Evolutionary conservation across 2,797 vertebrate genomes (phyloP), one percentile per base, ranked within the genome.

Genomic region (Fistularia commersonii): DNA sequence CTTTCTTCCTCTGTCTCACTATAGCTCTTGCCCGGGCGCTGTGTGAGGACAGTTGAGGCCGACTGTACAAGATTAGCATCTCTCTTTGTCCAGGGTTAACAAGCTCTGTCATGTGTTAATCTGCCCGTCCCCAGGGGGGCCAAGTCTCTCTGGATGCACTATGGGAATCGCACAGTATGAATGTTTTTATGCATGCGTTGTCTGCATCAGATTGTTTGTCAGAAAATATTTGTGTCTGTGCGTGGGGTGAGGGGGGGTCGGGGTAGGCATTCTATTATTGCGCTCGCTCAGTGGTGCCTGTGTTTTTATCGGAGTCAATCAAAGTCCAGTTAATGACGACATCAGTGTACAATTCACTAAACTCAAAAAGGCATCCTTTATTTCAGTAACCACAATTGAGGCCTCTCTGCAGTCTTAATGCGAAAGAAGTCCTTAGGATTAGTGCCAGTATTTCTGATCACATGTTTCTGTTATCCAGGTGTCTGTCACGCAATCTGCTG

Each of bases 11-110:
- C 23, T 23, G 11, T 46, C 4, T 31, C 46, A 9, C 43, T 44
- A 32, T 60, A 35, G 9, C 34, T 41, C 23, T 15, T 58, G 46
- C 54, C 45, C 57, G 50, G 52, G 41, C 48, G 32, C 53, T 45
- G 64, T 76, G 64, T 57, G 36, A 76, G 78, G 79, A 77, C 62
- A 54, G 70, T 62, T 36, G 47, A 72, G 55, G 74, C 70, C 41
- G 72, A 88, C 84, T 74, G 77, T 79, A 72, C 69, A 64, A 82
- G 87, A 88, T 90, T 89, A 89, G 79, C 76, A 57, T 89, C 85
- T 86, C 57, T 86, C 88, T 89, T 91, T 90, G 89, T 90, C 70
- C 84, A 67, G 80, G 75, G 87, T 88, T 90, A 92, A 92, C 83
- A 32, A 84, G 82, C 81, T 87, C 80, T 89, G 86, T 88, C 84